A percentile compares a stretch with the other conserved stretches of the same genome.
Conservation (phyloP, 2,113 vertebrate genomes). For the Eclectus roratus region DNA sequence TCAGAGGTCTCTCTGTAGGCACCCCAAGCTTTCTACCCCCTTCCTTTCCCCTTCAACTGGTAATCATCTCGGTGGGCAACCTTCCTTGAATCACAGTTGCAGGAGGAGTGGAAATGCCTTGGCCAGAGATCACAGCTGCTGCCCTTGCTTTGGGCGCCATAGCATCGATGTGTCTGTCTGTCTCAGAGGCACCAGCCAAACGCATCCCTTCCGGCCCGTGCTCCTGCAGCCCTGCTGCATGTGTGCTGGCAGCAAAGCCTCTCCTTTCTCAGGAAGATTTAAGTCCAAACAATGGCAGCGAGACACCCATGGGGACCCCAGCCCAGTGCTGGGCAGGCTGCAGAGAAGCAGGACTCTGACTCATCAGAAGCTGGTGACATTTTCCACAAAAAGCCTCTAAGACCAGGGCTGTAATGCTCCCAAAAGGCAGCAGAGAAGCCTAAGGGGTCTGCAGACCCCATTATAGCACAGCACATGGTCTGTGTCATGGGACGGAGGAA, state of each 20-base stretch:
- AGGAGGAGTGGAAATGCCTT: not conserved
- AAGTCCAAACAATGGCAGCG: not conserved
- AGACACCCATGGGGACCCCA: not conserved
- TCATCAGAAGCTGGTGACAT: conserved; percentile 37
- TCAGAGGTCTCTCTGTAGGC: not conserved
- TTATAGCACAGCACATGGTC: not conserved
- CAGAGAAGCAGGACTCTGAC: not conserved
- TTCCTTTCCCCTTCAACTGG: not conserved
- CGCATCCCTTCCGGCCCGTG: not conserved
- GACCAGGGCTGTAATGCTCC: not conserved
- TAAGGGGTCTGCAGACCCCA: conserved; percentile 8
- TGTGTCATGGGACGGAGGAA: not conserved
- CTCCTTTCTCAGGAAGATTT: not conserved
- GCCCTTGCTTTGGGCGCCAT: not conserved
- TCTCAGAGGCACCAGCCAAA: not conserved
- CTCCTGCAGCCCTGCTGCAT: not conserved
- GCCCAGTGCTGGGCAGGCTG: not conserved
- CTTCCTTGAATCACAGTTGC: not conserved
- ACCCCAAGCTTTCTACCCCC: not conserved
- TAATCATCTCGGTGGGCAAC: not conserved
- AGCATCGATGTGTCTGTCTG: not conserved
- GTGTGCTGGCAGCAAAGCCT: not conserved
- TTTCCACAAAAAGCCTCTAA: conserved; percentile 20
- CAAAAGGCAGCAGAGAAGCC: conserved; percentile 14
- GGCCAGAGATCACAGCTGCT: not conserved